Evolutionary conservation across 1,140 invertebrate species (phyloP).

Genomic region (Drosophila lowei): DNA sequence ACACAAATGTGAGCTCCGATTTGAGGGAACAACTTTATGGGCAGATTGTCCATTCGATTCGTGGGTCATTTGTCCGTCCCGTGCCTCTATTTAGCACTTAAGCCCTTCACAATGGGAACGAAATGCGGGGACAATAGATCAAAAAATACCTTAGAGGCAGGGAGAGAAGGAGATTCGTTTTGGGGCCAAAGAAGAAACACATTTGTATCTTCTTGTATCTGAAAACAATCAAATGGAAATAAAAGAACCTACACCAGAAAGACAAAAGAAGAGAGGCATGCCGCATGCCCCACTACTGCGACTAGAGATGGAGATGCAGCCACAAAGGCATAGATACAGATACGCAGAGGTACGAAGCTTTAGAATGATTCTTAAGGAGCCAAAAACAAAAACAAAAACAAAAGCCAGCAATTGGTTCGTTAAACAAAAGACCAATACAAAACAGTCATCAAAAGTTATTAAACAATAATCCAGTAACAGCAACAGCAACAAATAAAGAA

Average conservation of each 20-base stretch:
- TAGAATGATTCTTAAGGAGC: too few species aligned
- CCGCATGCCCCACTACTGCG: constrained; percentile 6
- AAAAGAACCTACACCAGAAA: constrained; percentile 40
- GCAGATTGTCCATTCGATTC: constrained; percentile 21
- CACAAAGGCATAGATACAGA: not conserved
- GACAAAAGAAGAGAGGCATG: constrained; percentile 31
- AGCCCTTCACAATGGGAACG: constrained; percentile 58
- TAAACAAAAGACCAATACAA: constrained; percentile 30
- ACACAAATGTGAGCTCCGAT: constrained; percentile 65
- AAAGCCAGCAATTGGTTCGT: too few species aligned
- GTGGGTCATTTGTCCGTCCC: constrained; percentile 5
- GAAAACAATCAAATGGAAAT: constrained; percentile 53
- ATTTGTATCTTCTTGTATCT: constrained; percentile 8
- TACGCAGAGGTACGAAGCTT: too few species aligned
- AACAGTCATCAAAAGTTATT: constrained; percentile 67
- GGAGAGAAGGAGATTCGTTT: too few species aligned
- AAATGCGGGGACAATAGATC: constrained; percentile 61
- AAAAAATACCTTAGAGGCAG: constrained; percentile 18
- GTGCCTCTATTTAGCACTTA: constrained; percentile 47
- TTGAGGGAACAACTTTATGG: constrained; percentile 58
- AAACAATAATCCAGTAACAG: constrained; percentile 56
- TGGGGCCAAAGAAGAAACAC: constrained; percentile 23
- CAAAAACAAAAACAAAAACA: not conserved
- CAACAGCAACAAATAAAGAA: constrained; percentile 25
- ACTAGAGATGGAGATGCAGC: not conserved